Conservation (phyloP, 2,797 vertebrate species). For the Psittacula derbiana region DNA sequence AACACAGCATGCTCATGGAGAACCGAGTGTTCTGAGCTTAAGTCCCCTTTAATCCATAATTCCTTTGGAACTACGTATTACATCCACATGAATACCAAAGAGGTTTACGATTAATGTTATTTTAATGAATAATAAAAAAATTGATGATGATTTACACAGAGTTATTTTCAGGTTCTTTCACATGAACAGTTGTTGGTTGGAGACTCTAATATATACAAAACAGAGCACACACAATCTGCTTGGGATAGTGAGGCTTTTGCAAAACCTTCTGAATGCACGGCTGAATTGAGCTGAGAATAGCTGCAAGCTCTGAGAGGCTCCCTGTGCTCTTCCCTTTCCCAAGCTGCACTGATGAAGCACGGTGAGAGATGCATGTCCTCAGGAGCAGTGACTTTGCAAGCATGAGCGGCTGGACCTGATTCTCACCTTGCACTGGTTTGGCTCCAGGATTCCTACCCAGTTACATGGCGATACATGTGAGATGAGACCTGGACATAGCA, state of each 20-base stretch:
- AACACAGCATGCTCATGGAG: constrained; percentile 67
- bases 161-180: constrained; percentile 35
- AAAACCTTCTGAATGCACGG: background rate
- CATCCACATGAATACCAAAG: constrained; percentile 67
- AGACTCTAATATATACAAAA: background rate
- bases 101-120: constrained; percentile 71
- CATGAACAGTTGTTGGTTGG: constrained; percentile 35
- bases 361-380: fast-evolving
- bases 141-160: constrained; percentile 60
- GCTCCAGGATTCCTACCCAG: background rate
- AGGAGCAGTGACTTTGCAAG: background rate
- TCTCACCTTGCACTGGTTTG: background rate
- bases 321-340: background rate
- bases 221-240: background rate
- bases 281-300: background rate
- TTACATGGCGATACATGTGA: fast-evolving
- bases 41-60: constrained; percentile 68
- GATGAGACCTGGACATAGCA: background rate
- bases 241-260: background rate
- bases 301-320: background rate
- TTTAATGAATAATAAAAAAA: constrained; percentile 74
- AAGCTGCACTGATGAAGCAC: fast-evolving
- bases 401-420: background rate
- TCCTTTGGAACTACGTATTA: constrained; percentile 69
- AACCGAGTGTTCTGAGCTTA: constrained; percentile 68